Conservation (phyloP, 2,797 vertebrate genomes). For the Sphaeramia orbicularis region DNA sequence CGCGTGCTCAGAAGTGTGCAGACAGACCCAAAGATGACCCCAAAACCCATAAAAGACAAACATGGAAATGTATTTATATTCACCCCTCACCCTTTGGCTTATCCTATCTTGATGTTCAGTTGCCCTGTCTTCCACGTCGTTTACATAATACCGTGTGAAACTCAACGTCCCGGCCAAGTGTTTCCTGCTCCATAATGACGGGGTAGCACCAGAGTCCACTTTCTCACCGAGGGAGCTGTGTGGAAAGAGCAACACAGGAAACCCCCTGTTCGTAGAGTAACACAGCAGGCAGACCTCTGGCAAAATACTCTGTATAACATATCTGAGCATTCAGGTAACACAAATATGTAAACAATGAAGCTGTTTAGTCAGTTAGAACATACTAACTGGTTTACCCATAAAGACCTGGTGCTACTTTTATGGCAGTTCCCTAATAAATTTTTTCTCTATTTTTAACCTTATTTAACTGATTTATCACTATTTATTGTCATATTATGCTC, state of each 20-base stretch:
- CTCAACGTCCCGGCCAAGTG: constrained; percentile 11
- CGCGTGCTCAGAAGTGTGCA: constrained; percentile 27
- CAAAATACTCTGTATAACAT: background rate
- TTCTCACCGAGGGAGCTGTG: constrained; percentile 14
- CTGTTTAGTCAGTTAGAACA: background rate
- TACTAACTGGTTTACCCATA: too few species aligned
- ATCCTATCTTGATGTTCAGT: constrained; percentile 1
- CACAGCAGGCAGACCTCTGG: constrained; percentile 12
- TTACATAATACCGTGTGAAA: constrained; percentile 54
- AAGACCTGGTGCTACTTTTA: too few species aligned
- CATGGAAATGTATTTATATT: constrained; percentile 42
- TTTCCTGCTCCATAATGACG: constrained; percentile 25
- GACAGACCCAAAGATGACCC: constrained; percentile 44
- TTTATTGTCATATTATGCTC: too few species aligned
- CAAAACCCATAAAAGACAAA: constrained; percentile 33
- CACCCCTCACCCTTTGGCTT: constrained; percentile 8
- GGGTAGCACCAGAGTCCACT: constrained; percentile 13
- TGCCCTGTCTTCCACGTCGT: constrained; percentile 13
- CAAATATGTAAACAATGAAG: background rate
- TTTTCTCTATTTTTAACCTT: too few species aligned
- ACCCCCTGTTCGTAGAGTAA: background rate
- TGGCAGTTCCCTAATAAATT: too few species aligned
- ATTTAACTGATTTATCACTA: too few species aligned
- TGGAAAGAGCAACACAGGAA: constrained; percentile 54
- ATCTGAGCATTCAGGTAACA: constrained; percentile 1